phyloP scores from a whole-genome alignment of 92 coral and sea anemone species.

The Muricea muricata region DNA sequence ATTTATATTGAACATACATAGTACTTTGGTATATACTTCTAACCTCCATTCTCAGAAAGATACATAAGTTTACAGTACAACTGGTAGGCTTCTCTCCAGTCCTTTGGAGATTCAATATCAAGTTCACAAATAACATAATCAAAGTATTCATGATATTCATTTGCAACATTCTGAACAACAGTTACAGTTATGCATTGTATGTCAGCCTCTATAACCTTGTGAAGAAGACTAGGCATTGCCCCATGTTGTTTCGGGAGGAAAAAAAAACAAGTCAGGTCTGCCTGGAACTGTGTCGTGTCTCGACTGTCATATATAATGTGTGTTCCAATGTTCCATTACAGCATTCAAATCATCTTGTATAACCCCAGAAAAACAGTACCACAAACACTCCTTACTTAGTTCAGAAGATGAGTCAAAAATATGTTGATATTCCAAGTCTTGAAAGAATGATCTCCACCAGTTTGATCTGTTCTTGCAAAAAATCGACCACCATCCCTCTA shows the following conservation, averaged over 20 bases:
- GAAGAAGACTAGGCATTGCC: conserved; percentile 46
- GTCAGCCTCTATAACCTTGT: conserved; percentile 47
- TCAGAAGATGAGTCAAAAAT: conserved; percentile 52
- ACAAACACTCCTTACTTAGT: conserved; percentile 66
- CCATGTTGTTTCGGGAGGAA: conserved; percentile 66
- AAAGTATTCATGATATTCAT: conserved; percentile 74
- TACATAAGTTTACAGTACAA: too few relatives aligned
- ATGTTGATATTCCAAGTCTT: conserved; percentile 65
- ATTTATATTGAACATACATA: too few relatives aligned
- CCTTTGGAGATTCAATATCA: conserved; percentile 8
- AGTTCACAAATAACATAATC: conserved; percentile 66
- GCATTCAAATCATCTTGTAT: conserved; percentile 59
- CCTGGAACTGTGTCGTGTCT: conserved; percentile 67
- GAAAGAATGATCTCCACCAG: conserved; percentile 65
- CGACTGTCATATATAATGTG: conserved; percentile 62
- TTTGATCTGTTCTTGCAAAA: conserved; percentile 54
- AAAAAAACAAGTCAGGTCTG: conserved; percentile 69
- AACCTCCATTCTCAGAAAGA: too few relatives aligned
- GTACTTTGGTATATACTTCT: too few relatives aligned
- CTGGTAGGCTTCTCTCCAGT: conserved; percentile 42
- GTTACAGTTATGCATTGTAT: conserved; percentile 50
- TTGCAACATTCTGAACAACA: conserved; percentile 41
- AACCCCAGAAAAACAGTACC: conserved; percentile 65
- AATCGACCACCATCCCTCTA: conserved; percentile 77
- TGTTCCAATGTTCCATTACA: conserved; percentile 77